Conservation (phyloP, 2,113 vertebrate species). For the Solea senegalensis region DNA sequence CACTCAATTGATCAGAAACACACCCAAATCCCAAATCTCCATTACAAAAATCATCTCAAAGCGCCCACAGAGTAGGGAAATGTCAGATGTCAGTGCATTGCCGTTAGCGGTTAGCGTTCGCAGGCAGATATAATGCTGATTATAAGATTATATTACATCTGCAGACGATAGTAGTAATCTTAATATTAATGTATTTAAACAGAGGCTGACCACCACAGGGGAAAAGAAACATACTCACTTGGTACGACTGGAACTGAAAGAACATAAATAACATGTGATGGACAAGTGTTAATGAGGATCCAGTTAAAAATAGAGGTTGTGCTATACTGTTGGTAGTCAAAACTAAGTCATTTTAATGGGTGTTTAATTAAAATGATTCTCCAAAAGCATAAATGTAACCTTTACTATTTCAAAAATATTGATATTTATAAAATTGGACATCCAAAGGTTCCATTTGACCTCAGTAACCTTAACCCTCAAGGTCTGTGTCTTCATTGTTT, state of each 20-base stretch:
- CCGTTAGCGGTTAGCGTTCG: slow-evolving; percentile 28
- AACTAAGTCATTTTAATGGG: too few species aligned
- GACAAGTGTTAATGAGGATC: slow-evolving; percentile 38
- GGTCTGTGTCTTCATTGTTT: too few species aligned
- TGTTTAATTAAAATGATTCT: too few species aligned
- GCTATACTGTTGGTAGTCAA: too few species aligned
- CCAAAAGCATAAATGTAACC: too few species aligned
- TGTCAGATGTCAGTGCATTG: slow-evolving; percentile 9
- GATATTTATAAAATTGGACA: too few species aligned
- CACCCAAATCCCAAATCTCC: slow-evolving; percentile 5
- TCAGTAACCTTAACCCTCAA: too few species aligned
- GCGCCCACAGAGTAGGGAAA: slow-evolving; percentile 1
- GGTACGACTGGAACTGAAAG: slow-evolving; percentile 64
- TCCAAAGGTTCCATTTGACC: too few species aligned
- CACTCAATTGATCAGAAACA: slow-evolving; percentile 19
- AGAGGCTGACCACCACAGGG: neutral
- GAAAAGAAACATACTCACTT: slow-evolving; percentile 71
- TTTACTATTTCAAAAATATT: too few species aligned
- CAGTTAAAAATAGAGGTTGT: neutral
- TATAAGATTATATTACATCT: slow-evolving; percentile 17
- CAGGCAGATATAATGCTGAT: slow-evolving; percentile 8
- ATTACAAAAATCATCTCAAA: neutral
- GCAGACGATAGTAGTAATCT: slow-evolving; percentile 2
- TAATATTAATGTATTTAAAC: slow-evolving; percentile 1
- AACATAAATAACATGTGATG: slow-evolving; percentile 63